phyloP scores from a whole-genome alignment of 2,113 vertebrate species.

The Lophius piscatorius region DNA sequence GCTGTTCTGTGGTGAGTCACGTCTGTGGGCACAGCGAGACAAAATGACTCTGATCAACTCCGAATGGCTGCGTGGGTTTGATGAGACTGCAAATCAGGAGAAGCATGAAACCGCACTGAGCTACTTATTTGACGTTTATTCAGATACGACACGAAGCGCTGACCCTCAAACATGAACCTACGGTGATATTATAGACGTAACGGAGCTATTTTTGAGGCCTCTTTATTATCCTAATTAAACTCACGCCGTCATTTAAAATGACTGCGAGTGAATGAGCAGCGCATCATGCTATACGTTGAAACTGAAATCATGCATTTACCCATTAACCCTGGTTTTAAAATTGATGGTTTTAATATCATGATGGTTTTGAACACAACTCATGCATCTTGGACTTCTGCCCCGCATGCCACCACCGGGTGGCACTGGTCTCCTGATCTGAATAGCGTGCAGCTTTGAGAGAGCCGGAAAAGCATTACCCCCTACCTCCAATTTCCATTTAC shows the following conservation, averaged over 20 bases:
- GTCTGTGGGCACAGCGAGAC: slow-evolving; percentile 57
- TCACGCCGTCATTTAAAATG: neutral
- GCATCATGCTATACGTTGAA: no score
- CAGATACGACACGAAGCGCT: slow-evolving; percentile 19
- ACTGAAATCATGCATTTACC: no score
- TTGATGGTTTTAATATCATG: no score
- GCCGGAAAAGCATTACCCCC: slow-evolving; percentile 64
- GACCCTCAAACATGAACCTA: no score
- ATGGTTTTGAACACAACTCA: no score
- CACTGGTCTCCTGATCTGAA: slow-evolving; percentile 69
- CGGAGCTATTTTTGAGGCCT: no score
- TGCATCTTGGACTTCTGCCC: slow-evolving; percentile 2
- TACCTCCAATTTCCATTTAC: slow-evolving; percentile 71
- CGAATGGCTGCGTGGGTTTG: slow-evolving; percentile 50
- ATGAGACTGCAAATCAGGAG: slow-evolving; percentile 40
- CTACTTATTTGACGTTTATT: slow-evolving; percentile 25
- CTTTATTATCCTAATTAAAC: no score
- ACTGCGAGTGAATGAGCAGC: no score
- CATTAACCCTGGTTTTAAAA: no score
- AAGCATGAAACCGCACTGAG: slow-evolving; percentile 27
- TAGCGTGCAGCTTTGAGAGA: slow-evolving; percentile 25
- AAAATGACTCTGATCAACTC: slow-evolving; percentile 57
- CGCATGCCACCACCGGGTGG: slow-evolving; percentile 69
- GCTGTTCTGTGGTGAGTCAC: slow-evolving; percentile 59
- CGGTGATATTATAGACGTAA: no score